Evolutionary conservation across 2,113 vertebrate genomes (phyloP).

Genomic region (Tenebrosternarchus preto): DNA sequence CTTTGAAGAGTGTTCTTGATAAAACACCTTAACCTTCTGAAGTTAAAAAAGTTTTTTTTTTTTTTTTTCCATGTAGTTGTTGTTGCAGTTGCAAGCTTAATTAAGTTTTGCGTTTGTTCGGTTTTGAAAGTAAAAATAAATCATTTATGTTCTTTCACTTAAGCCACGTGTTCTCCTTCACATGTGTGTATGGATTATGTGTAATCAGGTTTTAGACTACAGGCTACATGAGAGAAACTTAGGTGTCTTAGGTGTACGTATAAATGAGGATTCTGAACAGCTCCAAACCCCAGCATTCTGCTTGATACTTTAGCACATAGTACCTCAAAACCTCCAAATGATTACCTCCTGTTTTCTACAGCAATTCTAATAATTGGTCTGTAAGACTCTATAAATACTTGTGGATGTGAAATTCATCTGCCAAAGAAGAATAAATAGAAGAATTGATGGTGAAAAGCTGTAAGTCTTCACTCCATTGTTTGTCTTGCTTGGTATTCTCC

Average conservation of each 20-base stretch:
- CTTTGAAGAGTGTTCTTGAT: neutral
- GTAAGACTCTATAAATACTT: constrained; percentile 7
- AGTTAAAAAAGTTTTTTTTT: no score
- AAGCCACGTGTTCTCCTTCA: neutral
- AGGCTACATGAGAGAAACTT: neutral
- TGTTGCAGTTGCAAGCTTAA: no score
- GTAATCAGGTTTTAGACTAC: neutral
- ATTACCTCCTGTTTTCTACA: neutral
- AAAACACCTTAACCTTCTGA: neutral
- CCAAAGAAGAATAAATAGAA: constrained; percentile 15
- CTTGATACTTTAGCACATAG: neutral
- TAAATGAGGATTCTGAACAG: neutral
- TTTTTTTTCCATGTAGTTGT: no score
- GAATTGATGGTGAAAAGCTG: neutral
- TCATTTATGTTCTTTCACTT: no score
- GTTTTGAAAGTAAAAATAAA: no score
- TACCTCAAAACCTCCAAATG: neutral
- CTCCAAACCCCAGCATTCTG: neutral
- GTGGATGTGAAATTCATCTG: constrained; percentile 20
- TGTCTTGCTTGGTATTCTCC: neutral
- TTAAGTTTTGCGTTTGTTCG: no score
- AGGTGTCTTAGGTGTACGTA: neutral
- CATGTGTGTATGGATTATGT: neutral
- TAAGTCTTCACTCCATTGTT: constrained; percentile 12
- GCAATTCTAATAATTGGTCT: neutral